phyloP scores from a whole-genome alignment of 1,140 invertebrate species.

The Luehdorfia chinensis region DNA sequence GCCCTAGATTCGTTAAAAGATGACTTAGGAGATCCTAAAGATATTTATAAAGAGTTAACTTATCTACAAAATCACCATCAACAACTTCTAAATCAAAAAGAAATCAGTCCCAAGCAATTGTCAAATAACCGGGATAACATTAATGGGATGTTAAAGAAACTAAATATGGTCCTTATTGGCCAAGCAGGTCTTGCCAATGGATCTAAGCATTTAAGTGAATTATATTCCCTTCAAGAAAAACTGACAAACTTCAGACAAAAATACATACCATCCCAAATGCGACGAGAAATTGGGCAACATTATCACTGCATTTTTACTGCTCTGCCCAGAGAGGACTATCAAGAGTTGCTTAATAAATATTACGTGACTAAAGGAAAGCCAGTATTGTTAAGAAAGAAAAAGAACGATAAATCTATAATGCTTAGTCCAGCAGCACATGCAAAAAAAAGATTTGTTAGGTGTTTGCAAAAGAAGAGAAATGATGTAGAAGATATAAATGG shows the following conservation, averaged over 20 bases:
- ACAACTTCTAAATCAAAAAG: constrained; percentile 61
- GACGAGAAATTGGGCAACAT: constrained; percentile 72
- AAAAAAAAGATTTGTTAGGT: constrained; percentile 29
- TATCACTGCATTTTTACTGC: constrained; percentile 71
- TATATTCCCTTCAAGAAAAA: constrained; percentile 59
- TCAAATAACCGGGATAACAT: constrained; percentile 65
- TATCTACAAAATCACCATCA: constrained; percentile 64
- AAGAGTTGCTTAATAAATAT: constrained; percentile 63
- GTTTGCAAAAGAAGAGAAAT: constrained; percentile 21
- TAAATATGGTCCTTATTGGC: constrained; percentile 77
- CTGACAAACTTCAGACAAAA: constrained; percentile 61
- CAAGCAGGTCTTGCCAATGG: constrained; percentile 76
- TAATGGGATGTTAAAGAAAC: constrained; percentile 55
- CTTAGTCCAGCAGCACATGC: constrained; percentile 28
- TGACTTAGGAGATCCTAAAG: constrained; percentile 57
- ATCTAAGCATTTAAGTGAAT: constrained; percentile 62
- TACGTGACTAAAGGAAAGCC: constrained; percentile 28
- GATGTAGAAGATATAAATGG: background rate
- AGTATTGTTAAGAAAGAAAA: constrained; percentile 28
- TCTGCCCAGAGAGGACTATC: constrained; percentile 66
- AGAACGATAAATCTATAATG: constrained; percentile 30
- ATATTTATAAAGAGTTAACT: constrained; percentile 50
- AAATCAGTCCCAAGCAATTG: constrained; percentile 63
- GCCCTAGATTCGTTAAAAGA: constrained; percentile 56
- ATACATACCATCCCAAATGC: constrained; percentile 50